Conservation (phyloP, 2,113 vertebrate genomes). For the Engraulis encrasicolus region DNA sequence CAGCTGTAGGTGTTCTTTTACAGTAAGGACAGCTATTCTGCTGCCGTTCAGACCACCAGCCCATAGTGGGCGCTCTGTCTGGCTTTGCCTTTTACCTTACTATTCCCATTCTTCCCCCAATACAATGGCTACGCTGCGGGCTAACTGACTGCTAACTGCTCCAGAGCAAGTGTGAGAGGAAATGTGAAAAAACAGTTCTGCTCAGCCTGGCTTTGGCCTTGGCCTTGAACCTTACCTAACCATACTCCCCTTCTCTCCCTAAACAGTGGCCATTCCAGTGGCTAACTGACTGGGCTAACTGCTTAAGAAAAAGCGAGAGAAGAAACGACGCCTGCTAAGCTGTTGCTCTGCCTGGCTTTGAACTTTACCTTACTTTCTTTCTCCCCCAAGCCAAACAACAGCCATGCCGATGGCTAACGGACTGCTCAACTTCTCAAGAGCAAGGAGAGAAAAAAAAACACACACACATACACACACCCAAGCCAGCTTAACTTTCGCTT, state of each 20-base stretch:
- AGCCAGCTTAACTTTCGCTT: constrained; percentile 29
- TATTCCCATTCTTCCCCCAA: constrained; percentile 40
- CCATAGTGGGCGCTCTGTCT: constrained; percentile 23
- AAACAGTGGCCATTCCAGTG: constrained; percentile 24
- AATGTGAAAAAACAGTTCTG: too few species aligned
- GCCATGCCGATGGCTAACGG: constrained; percentile 28
- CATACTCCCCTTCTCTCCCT: constrained; percentile 40
- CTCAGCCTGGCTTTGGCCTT: too few species aligned
- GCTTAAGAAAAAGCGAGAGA: constrained; percentile 36
- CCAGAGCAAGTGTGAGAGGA: constrained; percentile 38
- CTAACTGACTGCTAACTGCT: constrained; percentile 23
- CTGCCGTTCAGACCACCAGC: constrained; percentile 34
- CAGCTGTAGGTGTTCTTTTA: too few species aligned
- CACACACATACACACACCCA: too few species aligned
- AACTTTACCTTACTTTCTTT: neutral
- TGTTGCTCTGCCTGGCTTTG: too few species aligned
- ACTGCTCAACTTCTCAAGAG: constrained; percentile 13
- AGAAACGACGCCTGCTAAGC: too few species aligned
- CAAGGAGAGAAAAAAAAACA: constrained; percentile 47
- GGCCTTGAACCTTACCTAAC: neutral
- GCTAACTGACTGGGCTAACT: constrained; percentile 23
- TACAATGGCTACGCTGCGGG: constrained; percentile 26
- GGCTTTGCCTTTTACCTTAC: neutral
- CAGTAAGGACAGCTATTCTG: neutral
- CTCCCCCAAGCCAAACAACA: constrained; percentile 44